Evolutionary conservation across 2,797 vertebrate genomes (phyloP).

Genomic region (Taeniopygia guttata): DNA sequence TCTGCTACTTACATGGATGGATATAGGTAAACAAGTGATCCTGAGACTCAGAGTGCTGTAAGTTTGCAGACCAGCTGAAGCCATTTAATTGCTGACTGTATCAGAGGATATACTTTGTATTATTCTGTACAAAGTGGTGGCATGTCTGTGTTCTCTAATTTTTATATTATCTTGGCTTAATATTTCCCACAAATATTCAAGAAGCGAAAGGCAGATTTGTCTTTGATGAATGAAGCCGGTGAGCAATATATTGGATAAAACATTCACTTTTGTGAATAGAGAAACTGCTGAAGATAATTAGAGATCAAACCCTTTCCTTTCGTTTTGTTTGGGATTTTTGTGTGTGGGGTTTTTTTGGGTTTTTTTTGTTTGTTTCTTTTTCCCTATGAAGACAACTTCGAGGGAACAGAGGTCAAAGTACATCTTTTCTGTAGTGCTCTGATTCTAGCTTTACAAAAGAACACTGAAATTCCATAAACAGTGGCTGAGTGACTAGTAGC

Average conservation of each 20-base stretch:
- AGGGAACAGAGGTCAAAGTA: background rate
- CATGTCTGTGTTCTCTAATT: background rate
- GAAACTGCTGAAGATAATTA: background rate
- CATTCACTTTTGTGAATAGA: background rate
- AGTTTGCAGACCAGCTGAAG: background rate
- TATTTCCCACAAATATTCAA: background rate
- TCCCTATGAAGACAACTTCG: background rate
- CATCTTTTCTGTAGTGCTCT: background rate
- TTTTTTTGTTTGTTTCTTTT: background rate
- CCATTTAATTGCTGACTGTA: background rate
- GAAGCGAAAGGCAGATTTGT: background rate
- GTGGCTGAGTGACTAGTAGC: background rate
- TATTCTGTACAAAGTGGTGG: background rate
- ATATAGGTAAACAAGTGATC: background rate
- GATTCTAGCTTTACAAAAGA: background rate
- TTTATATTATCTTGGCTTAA: background rate
- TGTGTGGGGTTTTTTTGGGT: accelerated
- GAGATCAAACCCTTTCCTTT: background rate
- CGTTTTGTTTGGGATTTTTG: background rate
- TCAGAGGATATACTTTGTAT: background rate
- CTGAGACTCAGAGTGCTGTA: background rate
- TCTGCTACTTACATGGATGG: background rate
- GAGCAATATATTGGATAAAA: background rate
- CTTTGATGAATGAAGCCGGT: background rate
- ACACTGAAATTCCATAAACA: background rate